Evolutionary conservation across 2,888 invertebrate species (phyloP), one percentile per base, ranked within the genome.

Genomic region (Epinotia bilunana): DNA sequence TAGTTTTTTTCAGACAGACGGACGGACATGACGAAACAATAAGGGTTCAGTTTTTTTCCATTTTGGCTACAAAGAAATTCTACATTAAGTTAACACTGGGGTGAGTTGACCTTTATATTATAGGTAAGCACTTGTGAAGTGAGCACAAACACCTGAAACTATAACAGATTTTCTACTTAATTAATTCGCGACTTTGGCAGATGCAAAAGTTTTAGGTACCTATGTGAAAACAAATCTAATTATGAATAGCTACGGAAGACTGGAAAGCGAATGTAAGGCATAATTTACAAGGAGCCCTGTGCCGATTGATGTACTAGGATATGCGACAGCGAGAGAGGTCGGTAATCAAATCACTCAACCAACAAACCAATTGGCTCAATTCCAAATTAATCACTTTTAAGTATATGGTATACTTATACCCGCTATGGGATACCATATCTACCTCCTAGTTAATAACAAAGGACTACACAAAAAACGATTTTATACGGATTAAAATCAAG

Each of bases 61-160:
- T 20, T 20, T 20, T 20, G 20, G 1, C 20, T 20, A 20, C 20
- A n/a, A n/a, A n/a, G n/a, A n/a, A n/a, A n/a, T 53, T 62, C 55
- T 55, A 39, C 71, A 16, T 33, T 55, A 3, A 43, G 68, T n/a
- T 39, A 60, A 53, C n/a, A 39, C 6, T 23, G n/a, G 28, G 60
- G 69, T 46, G 39, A 60, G 60, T 69, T 69, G n/a, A 69, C 60
- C 69, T 60, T 55, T 69, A 39, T 39, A 39, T n/a, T n/a, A n/a
- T n/a, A n/a, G n/a, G n/a, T n/a, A n/a, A 23, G 18, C 33, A 70
- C 60, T 53, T 46, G 23, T 18, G 16, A 33, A 28, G 20, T 33
- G 33, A 49, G 9, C 28, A 49, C 33, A 70, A 33, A 70, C 28
- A 65, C 9, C 9, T 39, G 39, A 39, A 39, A 39, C 39, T 39